phyloP scores from a whole-genome alignment of 35 echinoderm and acorn worm species.

The Strongylocentrotus purpuratus region DNA sequence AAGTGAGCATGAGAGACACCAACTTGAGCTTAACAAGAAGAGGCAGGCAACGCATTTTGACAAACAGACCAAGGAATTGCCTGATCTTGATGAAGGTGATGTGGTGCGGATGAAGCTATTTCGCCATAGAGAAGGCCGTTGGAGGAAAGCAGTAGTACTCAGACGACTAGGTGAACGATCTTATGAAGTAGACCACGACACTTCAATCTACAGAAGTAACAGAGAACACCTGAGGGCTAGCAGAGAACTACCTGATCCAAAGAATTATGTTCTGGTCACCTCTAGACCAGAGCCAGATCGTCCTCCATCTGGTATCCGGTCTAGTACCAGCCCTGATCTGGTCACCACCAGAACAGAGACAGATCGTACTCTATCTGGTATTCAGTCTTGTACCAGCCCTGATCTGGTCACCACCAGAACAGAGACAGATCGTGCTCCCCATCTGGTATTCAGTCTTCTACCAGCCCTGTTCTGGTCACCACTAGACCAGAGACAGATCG shows the following conservation, averaged over 20 bases:
- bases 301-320: background rate
- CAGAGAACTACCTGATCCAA: background rate
- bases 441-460: background rate
- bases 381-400: background rate
- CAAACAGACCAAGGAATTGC: constrained; percentile 25
- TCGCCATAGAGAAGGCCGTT: background rate
- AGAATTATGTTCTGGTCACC: background rate
- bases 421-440: background rate
- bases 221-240: constrained; percentile 17
- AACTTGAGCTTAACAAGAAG: background rate
- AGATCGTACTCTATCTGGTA: background rate
- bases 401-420: too few species aligned
- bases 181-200: background rate
- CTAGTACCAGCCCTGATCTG: background rate
- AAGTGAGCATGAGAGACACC: constrained; percentile 35
- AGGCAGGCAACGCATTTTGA: constrained; percentile 43
- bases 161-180: background rate
- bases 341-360: too few species aligned
- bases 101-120: background rate
- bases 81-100: constrained; percentile 40
- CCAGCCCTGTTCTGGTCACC: background rate
- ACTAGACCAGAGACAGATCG: too few species aligned
- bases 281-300: background rate
- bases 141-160: background rate
- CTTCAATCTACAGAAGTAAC: background rate